Base-by-base conservation (phyloP, 2,888 invertebrate genomes). In the Phaonia tiefii region DNA sequence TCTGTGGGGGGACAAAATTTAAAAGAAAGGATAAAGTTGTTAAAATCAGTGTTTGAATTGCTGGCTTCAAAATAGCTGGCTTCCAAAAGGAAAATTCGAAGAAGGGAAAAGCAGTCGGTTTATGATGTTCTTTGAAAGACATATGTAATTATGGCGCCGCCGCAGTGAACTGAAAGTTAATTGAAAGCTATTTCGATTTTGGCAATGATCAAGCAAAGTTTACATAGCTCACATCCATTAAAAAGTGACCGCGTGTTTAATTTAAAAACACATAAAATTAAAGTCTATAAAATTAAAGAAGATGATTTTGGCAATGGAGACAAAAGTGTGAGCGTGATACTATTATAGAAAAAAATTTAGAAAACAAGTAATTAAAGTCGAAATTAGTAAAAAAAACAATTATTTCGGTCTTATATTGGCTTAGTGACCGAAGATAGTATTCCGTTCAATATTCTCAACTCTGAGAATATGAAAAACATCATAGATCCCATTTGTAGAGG, bases 361-460 rank as follows among this genome's bases (percentile, higher is more conserved):
- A 42, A 63, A 42, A 15, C 20, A 63, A 42, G 37, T 25, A 4
- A n/a, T 65, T 25, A 65, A 65, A 65, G 13, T 65, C 7, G 46
- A 46, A 22, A 65, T 65, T 2, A 65, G 65, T 25, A 65, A 46
- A 46, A 44, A 65, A 25, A 1, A n/a, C n/a, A n/a, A n/a, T n/a
- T n/a, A n/a, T n/a, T n/a, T n/a, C n/a, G n/a, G n/a, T n/a, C n/a
- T n/a, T 67, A 67, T 31, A 49, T 49, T 37, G 66, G 66, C 15
- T n/a, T 49, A 10, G 49, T 49, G 1, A 49, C 49, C 2, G 83
- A 82, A 54, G 75, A 80, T 22, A 67, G 80, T 17, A 60, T 78
- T 25, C 74, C 82, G 2, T 79, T 80, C 10, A 78, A 83, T 54
- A 67, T 72, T 11, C 73, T 83, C 20, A 79, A 83, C 26, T 83